These are phyloP conservation scores for Machaerirhynchus nigripectus DNA, from an alignment of 2,113 vertebrate species.

Conservation along the genomic window DNA sequence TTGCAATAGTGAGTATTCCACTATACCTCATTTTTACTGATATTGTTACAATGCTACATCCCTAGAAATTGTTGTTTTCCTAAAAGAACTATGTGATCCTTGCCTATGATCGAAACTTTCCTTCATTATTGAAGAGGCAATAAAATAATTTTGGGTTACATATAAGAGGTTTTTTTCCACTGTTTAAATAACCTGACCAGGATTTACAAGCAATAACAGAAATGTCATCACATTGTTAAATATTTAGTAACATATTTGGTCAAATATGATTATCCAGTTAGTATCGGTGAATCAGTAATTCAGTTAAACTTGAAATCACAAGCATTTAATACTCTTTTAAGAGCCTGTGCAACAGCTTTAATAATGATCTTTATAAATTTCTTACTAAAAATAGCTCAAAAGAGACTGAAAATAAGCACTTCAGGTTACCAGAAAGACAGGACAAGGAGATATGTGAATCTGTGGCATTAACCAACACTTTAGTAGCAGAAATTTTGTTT, in stretches of 20 bases:
- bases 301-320: not conserved
- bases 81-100: not conserved
- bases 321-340: not conserved
- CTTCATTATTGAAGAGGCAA: not conserved
- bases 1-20: accelerated
- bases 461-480: not conserved
- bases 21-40: not conserved
- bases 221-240: not conserved
- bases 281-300: conserved; percentile 1
- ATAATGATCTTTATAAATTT: not conserved
- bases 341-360: not conserved
- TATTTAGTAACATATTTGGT: conserved; percentile 8
- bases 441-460: not conserved
- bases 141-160: not conserved
- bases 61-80: not conserved
- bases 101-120: not conserved
- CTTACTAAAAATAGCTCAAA: not conserved
- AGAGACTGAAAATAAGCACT: not conserved
- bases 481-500: not conserved
- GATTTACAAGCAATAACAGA: not conserved
- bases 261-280: not conserved
- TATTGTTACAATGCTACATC: not conserved
- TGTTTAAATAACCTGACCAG: not conserved
- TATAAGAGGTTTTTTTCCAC: not conserved
- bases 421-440: not conserved